These are phyloP conservation scores for Drosophila koepferae DNA, from an alignment of 2,888 invertebrate species.

Conservation along the genomic window DNA sequence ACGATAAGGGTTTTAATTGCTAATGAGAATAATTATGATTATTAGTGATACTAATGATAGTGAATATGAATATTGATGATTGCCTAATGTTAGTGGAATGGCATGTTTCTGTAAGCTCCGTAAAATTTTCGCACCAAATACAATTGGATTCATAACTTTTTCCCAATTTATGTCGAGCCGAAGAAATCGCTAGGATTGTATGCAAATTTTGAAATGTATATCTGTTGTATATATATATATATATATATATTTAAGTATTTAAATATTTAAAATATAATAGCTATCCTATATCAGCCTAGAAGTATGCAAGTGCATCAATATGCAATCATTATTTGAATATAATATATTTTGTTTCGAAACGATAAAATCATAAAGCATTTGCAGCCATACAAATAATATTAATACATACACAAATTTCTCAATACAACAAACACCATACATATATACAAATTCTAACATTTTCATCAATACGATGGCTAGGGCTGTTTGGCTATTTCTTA, in stretches of 20 bases:
- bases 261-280: background rate
- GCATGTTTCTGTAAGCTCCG: no score
- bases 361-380: background rate
- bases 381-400: background rate
- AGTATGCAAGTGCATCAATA: constrained; percentile 42
- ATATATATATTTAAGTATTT: no score
- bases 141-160: background rate
- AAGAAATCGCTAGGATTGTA: no score
- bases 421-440: background rate
- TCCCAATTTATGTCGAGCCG: no score
- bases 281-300: constrained; percentile 23
- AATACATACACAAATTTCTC: background rate
- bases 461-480: constrained; percentile 10
- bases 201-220: no score
- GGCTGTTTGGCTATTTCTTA: constrained; percentile 14
- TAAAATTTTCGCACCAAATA: background rate
- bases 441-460: background rate
- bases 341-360: background rate
- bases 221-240: no score
- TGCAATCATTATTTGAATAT: background rate
- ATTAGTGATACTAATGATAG: background rate
- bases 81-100: background rate
- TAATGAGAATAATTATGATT: background rate
- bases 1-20: background rate
- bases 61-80: background rate